phyloP scores from a whole-genome alignment of 2,888 invertebrate species.

The Polia nebulosa region DNA sequence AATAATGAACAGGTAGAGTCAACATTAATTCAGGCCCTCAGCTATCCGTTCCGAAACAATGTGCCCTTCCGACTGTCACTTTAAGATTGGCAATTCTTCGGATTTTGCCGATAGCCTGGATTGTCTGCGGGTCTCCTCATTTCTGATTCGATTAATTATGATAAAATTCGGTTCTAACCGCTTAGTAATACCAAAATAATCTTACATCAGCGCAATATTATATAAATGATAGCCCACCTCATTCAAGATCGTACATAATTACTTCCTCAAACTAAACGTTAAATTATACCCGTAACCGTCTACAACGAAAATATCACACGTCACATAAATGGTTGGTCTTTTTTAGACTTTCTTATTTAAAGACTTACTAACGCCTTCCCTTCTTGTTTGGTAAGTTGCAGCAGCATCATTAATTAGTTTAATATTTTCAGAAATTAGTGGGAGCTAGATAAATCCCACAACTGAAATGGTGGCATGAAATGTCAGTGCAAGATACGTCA shows the following conservation, averaged over 20 bases:
- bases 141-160: background rate
- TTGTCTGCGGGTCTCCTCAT: background rate
- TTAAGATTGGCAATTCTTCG: background rate
- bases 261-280: constrained; percentile 22
- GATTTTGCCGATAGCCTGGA: background rate
- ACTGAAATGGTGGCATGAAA: background rate
- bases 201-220: constrained; percentile 21
- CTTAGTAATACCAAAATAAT: constrained; percentile 5
- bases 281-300: constrained; percentile 14
- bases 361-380: constrained; percentile 2
- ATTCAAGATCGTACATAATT: constrained; percentile 17
- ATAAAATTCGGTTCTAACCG: background rate
- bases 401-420: background rate
- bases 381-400: background rate
- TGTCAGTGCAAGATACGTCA: too few species aligned
- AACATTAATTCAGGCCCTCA: too few species aligned
- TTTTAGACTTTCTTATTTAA: constrained; percentile 14
- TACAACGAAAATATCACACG: constrained; percentile 2
- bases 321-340: constrained; percentile 9
- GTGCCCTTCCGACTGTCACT: too few species aligned
- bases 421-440: background rate
- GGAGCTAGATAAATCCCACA: background rate
- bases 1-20: background rate
- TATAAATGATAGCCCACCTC: constrained; percentile 10
- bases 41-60: too few species aligned